Evolutionary conservation across 53 echinoderm and acorn worm genomes (phyloP).

Genomic region (Mesocentrotus franciscanus): DNA sequence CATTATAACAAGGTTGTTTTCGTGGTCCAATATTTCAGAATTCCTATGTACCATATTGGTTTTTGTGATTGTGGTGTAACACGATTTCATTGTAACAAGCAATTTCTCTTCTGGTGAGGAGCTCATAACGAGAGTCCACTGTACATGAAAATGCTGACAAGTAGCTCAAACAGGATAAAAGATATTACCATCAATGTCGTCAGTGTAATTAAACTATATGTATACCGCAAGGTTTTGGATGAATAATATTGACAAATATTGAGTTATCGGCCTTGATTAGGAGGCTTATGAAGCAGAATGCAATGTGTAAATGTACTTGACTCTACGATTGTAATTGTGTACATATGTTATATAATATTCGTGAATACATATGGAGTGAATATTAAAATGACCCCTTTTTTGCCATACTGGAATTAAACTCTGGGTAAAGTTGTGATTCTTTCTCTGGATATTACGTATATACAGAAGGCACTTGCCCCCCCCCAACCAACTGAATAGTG

Average conservation of each 20-base stretch:
- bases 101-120: no score
- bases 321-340: neutral
- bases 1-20: no score
- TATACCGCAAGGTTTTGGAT: neutral
- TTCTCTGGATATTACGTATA: neutral
- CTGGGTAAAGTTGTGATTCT: neutral
- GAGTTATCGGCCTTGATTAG: neutral
- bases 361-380: constrained; percentile 43
- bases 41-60: no score
- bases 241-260: neutral
- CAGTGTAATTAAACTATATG: neutral
- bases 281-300: neutral
- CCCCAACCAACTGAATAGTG: no score
- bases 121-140: neutral
- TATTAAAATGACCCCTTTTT: constrained; percentile 22
- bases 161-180: no score
- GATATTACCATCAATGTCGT: neutral
- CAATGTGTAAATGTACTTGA: constrained; percentile 10
- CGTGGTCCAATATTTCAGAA: no score
- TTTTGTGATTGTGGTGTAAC: no score
- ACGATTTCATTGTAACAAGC: no score
- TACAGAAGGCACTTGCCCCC: neutral
- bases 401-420: constrained; percentile 37
- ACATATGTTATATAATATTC: constrained; percentile 37
- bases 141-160: neutral